Evolutionary conservation across 2,888 invertebrate genomes (phyloP), one percentile per base, ranked within the genome.

Genomic region (Apocheima hispidaria): DNA sequence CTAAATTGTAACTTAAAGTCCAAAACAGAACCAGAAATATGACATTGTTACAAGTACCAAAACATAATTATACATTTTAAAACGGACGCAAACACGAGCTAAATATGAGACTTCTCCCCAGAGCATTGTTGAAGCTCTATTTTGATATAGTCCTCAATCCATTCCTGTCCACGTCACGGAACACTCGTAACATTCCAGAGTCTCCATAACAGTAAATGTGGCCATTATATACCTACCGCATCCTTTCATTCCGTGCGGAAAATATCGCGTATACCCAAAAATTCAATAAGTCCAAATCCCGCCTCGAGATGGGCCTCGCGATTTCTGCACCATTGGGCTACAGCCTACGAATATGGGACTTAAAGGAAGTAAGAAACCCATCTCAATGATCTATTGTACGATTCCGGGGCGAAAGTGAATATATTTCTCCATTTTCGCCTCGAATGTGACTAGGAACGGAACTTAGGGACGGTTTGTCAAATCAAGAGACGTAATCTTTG

Each of bases 251-350:
- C 61, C 63, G 44, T 43, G 58, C 71, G 76, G 74, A 78, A 82
- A 82, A 83, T 81, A 78, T 79, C 68, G 62, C 71, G 63, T 69
- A n/a, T n/a, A 52, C 66, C 70, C 63, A 75, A 78, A 79, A 81
- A 81, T 79, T 78, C 78, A 77, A 83, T 82, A 84, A 79, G 79
- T 76, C 79, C 72, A 76, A 81, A 81, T 79, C 74, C 71, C 66
- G 62, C 57, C 70, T 57, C 65, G 72, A 79, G 81, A 83, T 82
- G 76, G 74, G 72, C 71, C 72, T 70, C 66, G 69, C 68, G 76
- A 78, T 83, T 85, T 83, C 79, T 80, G 75, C 76, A 74, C 79
- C 84, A 83, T 87, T 85, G 84, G 85, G 78, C 79, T 48, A 52
- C 52, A 56, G 56, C 52, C 56, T 76, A 57, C 69, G 72, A 74